Conservation (phyloP, 2,113 vertebrate species). For the Notarius lentiginosus region DNA sequence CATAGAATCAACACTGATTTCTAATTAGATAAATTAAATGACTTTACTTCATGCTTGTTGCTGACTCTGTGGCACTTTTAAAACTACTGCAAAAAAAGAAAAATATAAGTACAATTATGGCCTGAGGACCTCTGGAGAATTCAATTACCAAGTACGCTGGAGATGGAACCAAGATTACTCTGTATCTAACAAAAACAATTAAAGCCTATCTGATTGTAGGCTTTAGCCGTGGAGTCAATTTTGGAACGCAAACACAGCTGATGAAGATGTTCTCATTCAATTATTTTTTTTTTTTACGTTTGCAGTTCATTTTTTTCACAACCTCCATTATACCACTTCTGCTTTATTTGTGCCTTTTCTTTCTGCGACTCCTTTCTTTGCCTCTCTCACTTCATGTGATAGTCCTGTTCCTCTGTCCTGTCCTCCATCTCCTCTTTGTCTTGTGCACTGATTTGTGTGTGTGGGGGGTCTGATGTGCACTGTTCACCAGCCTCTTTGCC, state of each 20-base stretch:
- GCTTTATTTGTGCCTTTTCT: slow-evolving; percentile 15
- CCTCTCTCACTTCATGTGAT: background rate
- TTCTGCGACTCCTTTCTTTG: background rate
- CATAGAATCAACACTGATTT: slow-evolving; percentile 6
- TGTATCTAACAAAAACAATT: slow-evolving; percentile 77
- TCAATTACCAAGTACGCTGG: slow-evolving; percentile 73
- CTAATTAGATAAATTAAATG: background rate
- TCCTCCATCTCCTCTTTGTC: background rate
- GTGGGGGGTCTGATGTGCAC: slow-evolving; percentile 28
- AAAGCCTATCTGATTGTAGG: slow-evolving; percentile 74
- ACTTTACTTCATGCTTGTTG: slow-evolving; percentile 19
- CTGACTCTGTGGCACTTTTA: slow-evolving; percentile 48
- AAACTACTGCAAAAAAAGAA: slow-evolving; percentile 12
- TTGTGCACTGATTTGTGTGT: background rate
- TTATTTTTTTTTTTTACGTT: slow-evolving; percentile 36
- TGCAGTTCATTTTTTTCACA: slow-evolving; percentile 34
- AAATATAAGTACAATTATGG: slow-evolving; percentile 16
- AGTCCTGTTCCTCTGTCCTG: background rate
- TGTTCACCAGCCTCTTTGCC: slow-evolving; percentile 52
- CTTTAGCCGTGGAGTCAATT: slow-evolving; percentile 62
- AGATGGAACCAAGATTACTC: slow-evolving; percentile 72
- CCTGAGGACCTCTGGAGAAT: slow-evolving; percentile 65
- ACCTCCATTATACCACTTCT: background rate
- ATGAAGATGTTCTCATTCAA: slow-evolving; percentile 54
- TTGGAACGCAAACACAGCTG: slow-evolving; percentile 62